Evolutionary conservation across 2,113 vertebrate genomes (phyloP).

Genomic region (Ginglymostoma cirratum): DNA sequence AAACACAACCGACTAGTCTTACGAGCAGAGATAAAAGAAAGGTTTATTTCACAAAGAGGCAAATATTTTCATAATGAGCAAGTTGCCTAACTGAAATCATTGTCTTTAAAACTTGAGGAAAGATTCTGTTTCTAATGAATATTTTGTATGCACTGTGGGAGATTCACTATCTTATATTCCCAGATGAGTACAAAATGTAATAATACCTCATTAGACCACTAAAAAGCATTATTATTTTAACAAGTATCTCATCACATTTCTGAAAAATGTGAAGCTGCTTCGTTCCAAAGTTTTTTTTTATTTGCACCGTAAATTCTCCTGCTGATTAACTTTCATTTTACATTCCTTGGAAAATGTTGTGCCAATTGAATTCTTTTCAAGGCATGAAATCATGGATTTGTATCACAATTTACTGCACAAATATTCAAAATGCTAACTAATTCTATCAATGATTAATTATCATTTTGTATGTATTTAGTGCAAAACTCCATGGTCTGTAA

Average conservation of each 20-base stretch:
- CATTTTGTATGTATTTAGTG: neutral
- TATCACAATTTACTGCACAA: neutral
- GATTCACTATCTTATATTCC: neutral
- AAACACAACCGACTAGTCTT: neutral
- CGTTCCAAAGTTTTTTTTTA: neutral
- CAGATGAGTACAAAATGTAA: neutral
- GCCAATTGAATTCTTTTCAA: neutral
- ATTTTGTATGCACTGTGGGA: neutral
- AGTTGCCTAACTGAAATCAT: neutral
- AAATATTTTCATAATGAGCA: neutral
- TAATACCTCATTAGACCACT: neutral
- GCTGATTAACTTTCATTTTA: neutral
- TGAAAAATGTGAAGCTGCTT: neutral
- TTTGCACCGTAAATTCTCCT: neutral
- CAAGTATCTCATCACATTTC: neutral
- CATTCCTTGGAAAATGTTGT: neutral
- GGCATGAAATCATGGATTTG: constrained; percentile 7
- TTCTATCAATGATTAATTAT: constrained; percentile 20
- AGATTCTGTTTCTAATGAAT: neutral
- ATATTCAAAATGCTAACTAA: neutral
- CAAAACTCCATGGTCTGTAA: neutral
- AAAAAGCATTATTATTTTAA: neutral
- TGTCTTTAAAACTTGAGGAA: neutral
- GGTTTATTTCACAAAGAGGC: neutral
- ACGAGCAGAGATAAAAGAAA: neutral